Conservation (phyloP, 1,140 invertebrate genomes). For the Heliothis subflexa region DNA sequence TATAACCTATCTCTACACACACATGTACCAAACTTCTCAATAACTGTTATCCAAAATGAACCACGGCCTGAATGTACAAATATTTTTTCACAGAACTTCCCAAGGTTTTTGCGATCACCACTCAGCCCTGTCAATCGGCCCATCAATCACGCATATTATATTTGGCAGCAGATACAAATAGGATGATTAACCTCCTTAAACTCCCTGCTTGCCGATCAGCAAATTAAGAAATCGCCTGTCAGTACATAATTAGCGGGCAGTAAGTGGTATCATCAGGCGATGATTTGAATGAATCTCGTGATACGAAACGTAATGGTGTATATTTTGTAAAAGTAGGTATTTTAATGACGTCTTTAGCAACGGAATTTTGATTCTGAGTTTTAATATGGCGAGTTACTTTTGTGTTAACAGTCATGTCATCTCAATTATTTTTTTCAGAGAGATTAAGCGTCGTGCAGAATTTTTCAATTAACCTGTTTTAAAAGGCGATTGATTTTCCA, state of each 20-base stretch:
- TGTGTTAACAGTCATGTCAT: no score
- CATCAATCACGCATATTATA: conserved; percentile 15
- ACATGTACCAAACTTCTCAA: no score
- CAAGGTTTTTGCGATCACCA: conserved; percentile 3
- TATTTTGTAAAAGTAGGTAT: background rate
- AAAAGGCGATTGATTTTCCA: no score
- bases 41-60: no score
- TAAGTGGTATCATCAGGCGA: conserved; percentile 6
- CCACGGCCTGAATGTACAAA: no score
- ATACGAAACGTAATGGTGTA: background rate
- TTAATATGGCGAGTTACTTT: no score
- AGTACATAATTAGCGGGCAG: conserved; percentile 5
- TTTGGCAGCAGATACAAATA: conserved; percentile 27
- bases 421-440: no score
- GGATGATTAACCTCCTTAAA: conserved; percentile 27
- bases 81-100: background rate
- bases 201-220: conserved; percentile 12
- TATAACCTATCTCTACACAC: no score
- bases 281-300: background rate
- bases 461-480: no score
- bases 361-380: background rate
- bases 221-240: conserved; percentile 30
- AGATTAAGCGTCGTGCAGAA: no score
- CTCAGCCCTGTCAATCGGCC: conserved; percentile 13
- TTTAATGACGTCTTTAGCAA: background rate